Base-by-base conservation (phyloP, 2,113 vertebrate genomes). In the Nibea coibor region DNA sequence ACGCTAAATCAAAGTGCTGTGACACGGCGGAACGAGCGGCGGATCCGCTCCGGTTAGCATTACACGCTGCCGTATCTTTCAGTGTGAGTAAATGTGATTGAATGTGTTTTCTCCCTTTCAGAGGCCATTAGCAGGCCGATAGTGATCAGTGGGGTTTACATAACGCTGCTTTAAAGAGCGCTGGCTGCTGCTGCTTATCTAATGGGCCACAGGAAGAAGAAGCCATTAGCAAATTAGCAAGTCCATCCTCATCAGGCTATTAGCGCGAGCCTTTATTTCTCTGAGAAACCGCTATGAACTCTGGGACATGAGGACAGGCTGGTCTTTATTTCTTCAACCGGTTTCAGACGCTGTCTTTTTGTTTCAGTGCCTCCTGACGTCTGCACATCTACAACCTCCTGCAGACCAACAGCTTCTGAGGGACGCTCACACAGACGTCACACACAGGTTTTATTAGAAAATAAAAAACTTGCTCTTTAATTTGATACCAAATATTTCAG, bases 181-280 rank as follows among this genome's bases (percentile, higher is more conserved):
- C 35, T 67, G 79, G 82, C 77, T 74, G 81, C 64, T 80, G 78
- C 83, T 74, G 83, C 78, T 88, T 72, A 79, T 86, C 88, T 87
- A 89, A 91, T 81, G 78, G 78, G 64, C 88, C 88, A 83, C 86
- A 83, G 86, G 91, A 90, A 88, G 86, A 78, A 74, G 82, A 74
- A 71, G 77, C 88, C 88, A 89, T 93, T 89, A 87, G 83, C 77
- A 87, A 87, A 90, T 93, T 85, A 92, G 78, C 91, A 86, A 87
- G 84, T 88, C 68, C 74, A 76, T 87, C 84, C 79, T 81, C 45
- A 76, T 89, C 78, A 78, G 80, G 76, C 78, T 79, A 65, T 89
- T 89, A 89, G 81, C 69, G 22, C 10, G 1, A 43, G 71, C 42
- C 70, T 83, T 81, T 71, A 72, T 72, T 80, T 26, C 64, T 62